phyloP scores from a whole-genome alignment of 2,113 vertebrate genomes.

The Oryzias melastigma region DNA sequence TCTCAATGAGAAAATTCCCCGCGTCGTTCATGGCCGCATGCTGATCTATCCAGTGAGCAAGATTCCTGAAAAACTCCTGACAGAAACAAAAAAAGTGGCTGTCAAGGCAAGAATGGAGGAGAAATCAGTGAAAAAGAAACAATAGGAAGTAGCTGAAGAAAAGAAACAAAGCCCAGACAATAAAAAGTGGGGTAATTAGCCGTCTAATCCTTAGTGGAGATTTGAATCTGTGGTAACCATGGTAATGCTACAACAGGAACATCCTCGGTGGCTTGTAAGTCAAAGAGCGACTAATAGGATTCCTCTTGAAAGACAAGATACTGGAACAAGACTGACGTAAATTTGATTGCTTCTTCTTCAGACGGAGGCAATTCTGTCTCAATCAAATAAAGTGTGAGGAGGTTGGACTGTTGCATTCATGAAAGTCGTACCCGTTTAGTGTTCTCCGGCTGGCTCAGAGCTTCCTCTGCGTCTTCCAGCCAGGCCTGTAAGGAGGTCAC shows the following conservation, averaged over 20 bases:
- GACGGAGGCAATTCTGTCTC: conserved; percentile 6
- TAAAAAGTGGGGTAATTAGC: conserved; percentile 71
- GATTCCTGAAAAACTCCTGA: conserved; percentile 80
- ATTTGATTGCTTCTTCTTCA: conserved; percentile 23
- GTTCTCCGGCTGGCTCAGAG: conserved; percentile 84
- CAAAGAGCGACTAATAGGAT: conserved; percentile 53
- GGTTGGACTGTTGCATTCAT: neutral
- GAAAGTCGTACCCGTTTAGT: conserved; percentile 81
- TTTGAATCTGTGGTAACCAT: conserved; percentile 63
- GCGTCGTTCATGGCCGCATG: conserved; percentile 97
- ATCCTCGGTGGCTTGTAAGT: conserved; percentile 55
- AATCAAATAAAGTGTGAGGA: conserved; percentile 25
- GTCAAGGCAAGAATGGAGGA: conserved; percentile 44
- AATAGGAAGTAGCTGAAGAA: conserved; percentile 46
- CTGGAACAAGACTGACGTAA: conserved; percentile 30
- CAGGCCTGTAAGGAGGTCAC: conserved; percentile 89
- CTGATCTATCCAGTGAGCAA: conserved; percentile 88
- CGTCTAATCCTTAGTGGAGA: conserved; percentile 60
- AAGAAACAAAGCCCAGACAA: conserved; percentile 50
- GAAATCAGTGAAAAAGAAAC: conserved; percentile 38
- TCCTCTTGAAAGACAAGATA: conserved; percentile 38
- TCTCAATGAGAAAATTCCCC: conserved; percentile 97
- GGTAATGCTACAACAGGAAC: conserved; percentile 54
- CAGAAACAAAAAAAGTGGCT: conserved; percentile 19
- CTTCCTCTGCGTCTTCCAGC: conserved; percentile 91